Base-by-base conservation (phyloP, 2,113 vertebrate genomes). In the Myrmecobius fasciatus region DNA sequence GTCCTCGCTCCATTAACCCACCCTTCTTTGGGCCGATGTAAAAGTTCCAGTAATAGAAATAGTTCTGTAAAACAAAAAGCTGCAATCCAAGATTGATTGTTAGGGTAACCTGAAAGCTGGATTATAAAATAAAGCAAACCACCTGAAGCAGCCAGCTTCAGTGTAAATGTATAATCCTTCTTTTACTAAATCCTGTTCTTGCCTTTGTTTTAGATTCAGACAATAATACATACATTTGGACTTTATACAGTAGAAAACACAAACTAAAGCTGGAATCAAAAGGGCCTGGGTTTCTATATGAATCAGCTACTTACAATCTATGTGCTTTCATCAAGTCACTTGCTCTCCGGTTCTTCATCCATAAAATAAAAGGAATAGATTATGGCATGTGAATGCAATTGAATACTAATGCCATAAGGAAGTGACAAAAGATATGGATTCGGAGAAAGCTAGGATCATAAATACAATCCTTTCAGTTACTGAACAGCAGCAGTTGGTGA, bases 1-100 rank as follows among this genome's bases (percentile, higher is more conserved):
- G 9, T 0, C 0, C 0, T 0, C 1, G 52, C 89, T 52, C 67
- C 26, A 20, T 0, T 8, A 0, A 0, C 83, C 5, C 1, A 20
- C 12, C 9, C 0, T 0, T 53, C 22, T 56, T 43, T 10, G 47
- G 75, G 10, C 52, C 8, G 3, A 0, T 6, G 47, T 54, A 36
- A 31, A 53, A 89, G 2, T 2, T 3, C 4, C 52, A 8, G 26
- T 51, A 83, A 28, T 49, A 49, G 36, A 7, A n/a, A 51, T 6
- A 36, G 12, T 88, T 31, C 5, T 28, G 48, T 10, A 25, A 28
- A 48, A 25, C 31, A 51, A 25, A 31, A 2, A 31, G 90, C n/a
- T 53, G 43, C 22, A 11, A 53, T 9, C 26, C 43, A 1, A 94
- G 26, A 93, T 46, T 54, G 0, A 0, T 20, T 49, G n/a, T 1